Base-by-base conservation (phyloP, 2,113 vertebrate species). In the Tauraco erythrolophus region DNA sequence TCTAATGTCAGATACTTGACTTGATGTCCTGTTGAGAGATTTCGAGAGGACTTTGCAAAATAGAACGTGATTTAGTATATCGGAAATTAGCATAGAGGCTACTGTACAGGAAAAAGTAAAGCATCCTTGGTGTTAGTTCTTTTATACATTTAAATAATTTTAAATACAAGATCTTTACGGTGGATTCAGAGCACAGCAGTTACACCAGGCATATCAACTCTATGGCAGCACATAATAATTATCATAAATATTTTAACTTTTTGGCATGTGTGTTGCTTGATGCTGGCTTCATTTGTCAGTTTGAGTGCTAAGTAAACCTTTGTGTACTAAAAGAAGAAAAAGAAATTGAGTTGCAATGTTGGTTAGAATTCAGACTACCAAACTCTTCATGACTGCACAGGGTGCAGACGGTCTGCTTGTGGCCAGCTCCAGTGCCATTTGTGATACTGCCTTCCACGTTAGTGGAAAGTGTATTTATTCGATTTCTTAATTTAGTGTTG, bases 61-160 rank as follows among this genome's bases (percentile, higher is more conserved):
- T 7, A 80, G 25, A 41, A 50, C 17, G 13, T 57, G 65, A 82
- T 60, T 80, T 68, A 54, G 35, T 81, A 50, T 25, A 57, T 11
- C 54, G 84, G 39, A 92, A 94, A 71, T 19, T 2, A 87, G 30
- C 41, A 61, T 35, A 81, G 35, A 71, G 70, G 33, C 33, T 94
- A 94, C 58, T 85, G 4, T 48, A 50, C 16, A 89, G 39, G 16
- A 14, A 94, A 65, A 93, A 80, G 94, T 37, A 88, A 97, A 61
- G 24, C 18, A 79, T 62, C 14, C 5, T 81, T 51, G 10, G 33
- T 24, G 93, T 94, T 91, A 96, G 12, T 24, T 77, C 10, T 74
- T 91, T 91, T 58, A 78, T 69, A 86, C 3, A n/a, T 94, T 82
- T 92, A 62, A 96, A 87, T 89, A 76, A 77, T 56, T 83, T 94